Evolutionary conservation across 1,140 invertebrate genomes (phyloP), one percentile per base, ranked within the genome.

Genomic region (Drosophila ananassae): DNA sequence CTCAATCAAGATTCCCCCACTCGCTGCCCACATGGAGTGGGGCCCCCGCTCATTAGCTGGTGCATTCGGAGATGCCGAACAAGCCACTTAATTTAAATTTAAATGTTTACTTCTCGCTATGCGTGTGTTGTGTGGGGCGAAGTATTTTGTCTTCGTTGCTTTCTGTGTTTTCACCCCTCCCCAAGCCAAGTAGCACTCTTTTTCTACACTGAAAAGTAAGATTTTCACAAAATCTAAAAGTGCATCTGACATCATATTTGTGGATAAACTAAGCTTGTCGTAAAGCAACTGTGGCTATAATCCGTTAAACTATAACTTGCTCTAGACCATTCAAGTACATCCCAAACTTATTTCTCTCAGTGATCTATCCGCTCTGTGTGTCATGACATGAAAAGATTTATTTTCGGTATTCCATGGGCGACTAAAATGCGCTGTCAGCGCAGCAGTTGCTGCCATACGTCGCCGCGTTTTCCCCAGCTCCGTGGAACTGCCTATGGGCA

Each of bases 41-140:
- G 34, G 52, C 61, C 52, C 21, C 34, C 59, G 24, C 83, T 87
- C 82, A 87, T 82, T 87, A 87, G 83, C 75, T 76, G 81, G 51
- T 87, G 77, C 81, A 75, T 87, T 87, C 73, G 81, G 63, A 87
- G 77, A 81, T 69, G 77, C 78, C 63, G 74, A 89, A 82, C 82
- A 87, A 89, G 82, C 83, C 82, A 87, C 82, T 87, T 87, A 87
- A 87, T 87, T 87, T 89, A 82, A 89, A 87, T 87, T 89, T 87
- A 87, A 87, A 89, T 89, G 82, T 85, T 82, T 82, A 89, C 75
- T 89, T 78, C 82, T 72, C 78, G 79, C 82, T 58, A 72, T 89
- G 82, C 83, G 64, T 67, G 63, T 67, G 61, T 68, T 69, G 67
- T 69, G 82, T 87, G 82, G 78, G 82, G 69, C 62, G 72, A 89